These are phyloP conservation scores for Penaeus japonicus DNA, from an alignment of 1,140 invertebrate species.

Conservation along the genomic window DNA sequence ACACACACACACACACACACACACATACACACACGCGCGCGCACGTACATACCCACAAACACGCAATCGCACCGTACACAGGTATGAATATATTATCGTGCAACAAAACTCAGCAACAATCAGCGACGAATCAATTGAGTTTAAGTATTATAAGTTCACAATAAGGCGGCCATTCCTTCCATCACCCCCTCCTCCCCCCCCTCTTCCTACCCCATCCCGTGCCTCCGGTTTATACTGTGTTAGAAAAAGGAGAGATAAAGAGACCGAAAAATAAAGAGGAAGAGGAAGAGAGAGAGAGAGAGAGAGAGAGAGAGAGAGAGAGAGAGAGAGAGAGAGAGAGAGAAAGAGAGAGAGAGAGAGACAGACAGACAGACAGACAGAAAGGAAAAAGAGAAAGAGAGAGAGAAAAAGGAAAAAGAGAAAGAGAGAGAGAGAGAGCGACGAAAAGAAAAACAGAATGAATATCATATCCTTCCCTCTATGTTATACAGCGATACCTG, in stretches of 20 bases:
- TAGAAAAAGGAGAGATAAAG: neutral
- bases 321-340: neutral
- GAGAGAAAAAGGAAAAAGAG: neutral
- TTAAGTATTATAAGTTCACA: neutral
- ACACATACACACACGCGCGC: neutral
- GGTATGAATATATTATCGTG: neutral
- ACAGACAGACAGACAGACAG: neutral
- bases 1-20: neutral
- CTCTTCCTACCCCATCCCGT: neutral
- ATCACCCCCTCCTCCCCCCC: neutral
- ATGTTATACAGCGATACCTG: too few relatives aligned
- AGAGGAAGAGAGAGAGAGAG: neutral
- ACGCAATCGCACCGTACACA: neutral
- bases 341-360: constrained; percentile 3
- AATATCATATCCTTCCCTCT: too few relatives aligned
- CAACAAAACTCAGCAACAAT: neutral
- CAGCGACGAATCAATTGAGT: neutral
- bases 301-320: neutral
- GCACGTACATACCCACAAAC: neutral
- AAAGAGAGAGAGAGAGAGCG: neutral
- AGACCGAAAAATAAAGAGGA: neutral
- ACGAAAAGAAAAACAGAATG: too few relatives aligned
- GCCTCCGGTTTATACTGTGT: too few relatives aligned
- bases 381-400: neutral
- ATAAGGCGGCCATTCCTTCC: neutral